A percentile compares a stretch with the other conserved stretches of the same genome.
Conservation (phyloP, 2,113 vertebrate species). For the Campylomormyrus tamandua region DNA sequence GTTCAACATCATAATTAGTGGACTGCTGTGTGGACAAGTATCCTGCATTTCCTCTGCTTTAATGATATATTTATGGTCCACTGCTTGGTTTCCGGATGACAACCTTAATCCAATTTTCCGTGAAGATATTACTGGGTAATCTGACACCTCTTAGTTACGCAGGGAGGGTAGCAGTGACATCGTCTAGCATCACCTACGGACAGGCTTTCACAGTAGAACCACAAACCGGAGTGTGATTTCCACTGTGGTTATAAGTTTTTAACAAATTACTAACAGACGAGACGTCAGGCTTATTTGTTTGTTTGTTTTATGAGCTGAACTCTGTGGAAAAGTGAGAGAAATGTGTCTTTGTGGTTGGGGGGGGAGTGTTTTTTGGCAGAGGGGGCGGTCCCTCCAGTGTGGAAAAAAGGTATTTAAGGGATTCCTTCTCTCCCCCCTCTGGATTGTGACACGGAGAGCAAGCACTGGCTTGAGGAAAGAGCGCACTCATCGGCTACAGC, state of each 20-base stretch:
- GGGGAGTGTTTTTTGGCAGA: conserved; percentile 33
- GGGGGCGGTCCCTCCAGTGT: conserved; percentile 50
- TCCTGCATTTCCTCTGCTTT: conserved; percentile 1
- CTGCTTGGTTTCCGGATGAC: not conserved
- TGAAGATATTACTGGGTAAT: not conserved
- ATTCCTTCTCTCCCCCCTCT: conserved; percentile 57
- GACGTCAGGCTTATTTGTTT: not conserved
- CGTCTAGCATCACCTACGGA: not conserved
- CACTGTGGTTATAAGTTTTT: not conserved
- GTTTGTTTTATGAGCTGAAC: not conserved
- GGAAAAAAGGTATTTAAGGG: conserved; percentile 59
- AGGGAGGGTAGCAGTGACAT: not conserved
- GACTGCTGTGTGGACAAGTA: not conserved
- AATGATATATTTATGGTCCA: not conserved
- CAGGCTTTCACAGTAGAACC: not conserved
- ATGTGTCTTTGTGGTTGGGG: conserved; percentile 28
- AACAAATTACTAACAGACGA: not conserved
- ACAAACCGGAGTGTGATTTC: not conserved
- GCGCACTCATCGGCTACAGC: not conserved
- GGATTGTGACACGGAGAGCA: conserved; percentile 49
- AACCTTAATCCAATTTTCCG: conserved; percentile 3
- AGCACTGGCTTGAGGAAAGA: conserved; percentile 28
- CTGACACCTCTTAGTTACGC: not conserved
- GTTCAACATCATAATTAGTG: conserved; percentile 10
- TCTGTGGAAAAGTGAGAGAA: conserved; percentile 5